phyloP scores from a whole-genome alignment of 1,140 invertebrate genomes.

The Ips typographus region DNA sequence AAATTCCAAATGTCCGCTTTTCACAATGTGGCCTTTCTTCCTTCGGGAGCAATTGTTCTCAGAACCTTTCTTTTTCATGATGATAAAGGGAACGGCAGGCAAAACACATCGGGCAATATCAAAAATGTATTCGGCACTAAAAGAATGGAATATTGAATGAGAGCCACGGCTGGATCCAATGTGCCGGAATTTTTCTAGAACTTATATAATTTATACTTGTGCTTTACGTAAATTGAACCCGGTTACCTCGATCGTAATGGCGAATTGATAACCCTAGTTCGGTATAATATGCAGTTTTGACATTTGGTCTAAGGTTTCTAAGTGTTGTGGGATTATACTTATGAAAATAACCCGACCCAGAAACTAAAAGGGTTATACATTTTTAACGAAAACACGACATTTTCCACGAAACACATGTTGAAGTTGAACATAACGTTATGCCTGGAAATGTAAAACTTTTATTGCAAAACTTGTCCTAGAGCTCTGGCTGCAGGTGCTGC shows the following conservation, averaged over 20 bases:
- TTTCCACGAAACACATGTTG: slow-evolving; percentile 41
- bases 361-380: slow-evolving; percentile 29
- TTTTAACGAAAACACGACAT: slow-evolving; percentile 44
- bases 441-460: slow-evolving; percentile 40
- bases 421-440: slow-evolving; percentile 35
- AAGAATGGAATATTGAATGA: slow-evolving; percentile 34
- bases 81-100: slow-evolving; percentile 29
- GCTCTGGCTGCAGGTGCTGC: too few species aligned
- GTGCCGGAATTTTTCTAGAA: slow-evolving; percentile 26
- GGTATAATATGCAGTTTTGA: neutral
- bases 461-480: slow-evolving; percentile 28
- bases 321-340: too few species aligned
- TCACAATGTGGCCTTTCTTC: slow-evolving; percentile 23
- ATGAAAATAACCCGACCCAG: too few species aligned
- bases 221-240: slow-evolving; percentile 21
- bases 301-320: neutral
- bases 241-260: slow-evolving; percentile 14
- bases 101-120: slow-evolving; percentile 32
- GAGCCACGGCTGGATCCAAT: slow-evolving; percentile 29
- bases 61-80: slow-evolving; percentile 23
- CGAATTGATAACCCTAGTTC: slow-evolving; percentile 7
- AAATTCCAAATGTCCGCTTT: slow-evolving; percentile 21
- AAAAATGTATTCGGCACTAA: slow-evolving; percentile 33
- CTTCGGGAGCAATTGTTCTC: slow-evolving; percentile 26
- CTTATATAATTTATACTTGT: slow-evolving; percentile 25